phyloP scores from a whole-genome alignment of 2,113 vertebrate species.

The Muntiacus reevesi region DNA sequence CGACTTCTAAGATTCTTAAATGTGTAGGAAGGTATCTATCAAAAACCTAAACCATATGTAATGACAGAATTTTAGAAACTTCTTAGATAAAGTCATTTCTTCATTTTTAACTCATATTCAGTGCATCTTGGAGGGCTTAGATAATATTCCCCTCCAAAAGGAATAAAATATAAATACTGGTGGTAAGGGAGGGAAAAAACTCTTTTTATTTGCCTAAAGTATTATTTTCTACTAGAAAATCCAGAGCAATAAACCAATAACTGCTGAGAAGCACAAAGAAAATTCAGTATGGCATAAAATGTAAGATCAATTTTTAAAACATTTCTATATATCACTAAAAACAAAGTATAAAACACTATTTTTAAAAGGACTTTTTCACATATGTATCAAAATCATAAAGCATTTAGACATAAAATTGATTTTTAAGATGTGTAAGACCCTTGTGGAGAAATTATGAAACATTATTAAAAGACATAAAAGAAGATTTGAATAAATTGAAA shows the following conservation, averaged over 20 bases:
- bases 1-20: neutral
- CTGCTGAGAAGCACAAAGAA: neutral
- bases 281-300: neutral
- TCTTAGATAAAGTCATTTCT: neutral
- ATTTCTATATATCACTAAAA: neutral
- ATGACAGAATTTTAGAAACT: neutral
- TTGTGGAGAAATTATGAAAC: neutral
- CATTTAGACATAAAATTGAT: neutral
- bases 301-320: neutral
- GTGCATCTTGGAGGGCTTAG: neutral
- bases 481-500: neutral
- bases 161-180: neutral
- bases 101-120: neutral
- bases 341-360: neutral
- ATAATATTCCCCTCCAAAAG: neutral
- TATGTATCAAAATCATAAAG: neutral
- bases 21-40: neutral
- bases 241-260: neutral
- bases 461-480: neutral
- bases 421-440: neutral
- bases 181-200: neutral
- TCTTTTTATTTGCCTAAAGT: neutral
- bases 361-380: neutral
- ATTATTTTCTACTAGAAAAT: neutral
- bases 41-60: neutral